phyloP scores from a whole-genome alignment of 2,888 invertebrate species.

The Eupithecia tripunctaria region DNA sequence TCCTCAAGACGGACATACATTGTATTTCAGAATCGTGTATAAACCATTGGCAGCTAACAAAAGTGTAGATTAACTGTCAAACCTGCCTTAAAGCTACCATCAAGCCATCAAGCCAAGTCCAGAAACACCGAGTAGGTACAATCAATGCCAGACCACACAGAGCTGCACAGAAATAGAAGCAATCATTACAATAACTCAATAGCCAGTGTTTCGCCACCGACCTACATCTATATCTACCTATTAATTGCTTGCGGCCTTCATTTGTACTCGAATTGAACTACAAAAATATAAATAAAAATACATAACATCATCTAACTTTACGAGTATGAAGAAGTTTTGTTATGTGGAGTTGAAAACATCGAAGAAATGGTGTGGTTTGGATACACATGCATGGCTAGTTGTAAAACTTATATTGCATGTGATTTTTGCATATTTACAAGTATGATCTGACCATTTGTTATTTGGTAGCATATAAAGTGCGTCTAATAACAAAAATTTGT shows the following conservation, averaged over 20 bases:
- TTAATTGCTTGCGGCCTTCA: constrained; percentile 28
- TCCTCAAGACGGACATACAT: background rate
- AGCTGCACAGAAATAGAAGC: constrained; percentile 42
- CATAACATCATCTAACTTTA: background rate
- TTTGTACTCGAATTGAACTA: constrained; percentile 2
- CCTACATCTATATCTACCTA: constrained; percentile 37
- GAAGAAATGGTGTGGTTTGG: background rate
- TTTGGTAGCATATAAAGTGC: no score
- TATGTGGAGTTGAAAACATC: background rate
- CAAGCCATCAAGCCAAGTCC: constrained; percentile 11
- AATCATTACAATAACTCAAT: constrained; percentile 42
- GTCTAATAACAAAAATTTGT: no score
- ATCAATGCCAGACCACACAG: constrained; percentile 32
- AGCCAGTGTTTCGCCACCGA: constrained; percentile 39
- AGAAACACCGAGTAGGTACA: background rate
- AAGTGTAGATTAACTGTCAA: background rate
- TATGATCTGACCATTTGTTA: no score
- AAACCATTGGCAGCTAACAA: background rate
- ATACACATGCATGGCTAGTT: background rate
- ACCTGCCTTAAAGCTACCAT: background rate
- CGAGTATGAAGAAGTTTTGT: background rate
- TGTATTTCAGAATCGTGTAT: background rate
- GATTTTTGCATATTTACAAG: no score
- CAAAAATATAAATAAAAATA: background rate
- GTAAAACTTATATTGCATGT: no score